These are phyloP conservation scores for Nebria salina DNA, from an alignment of 2,888 invertebrate species.

Conservation along the genomic window DNA sequence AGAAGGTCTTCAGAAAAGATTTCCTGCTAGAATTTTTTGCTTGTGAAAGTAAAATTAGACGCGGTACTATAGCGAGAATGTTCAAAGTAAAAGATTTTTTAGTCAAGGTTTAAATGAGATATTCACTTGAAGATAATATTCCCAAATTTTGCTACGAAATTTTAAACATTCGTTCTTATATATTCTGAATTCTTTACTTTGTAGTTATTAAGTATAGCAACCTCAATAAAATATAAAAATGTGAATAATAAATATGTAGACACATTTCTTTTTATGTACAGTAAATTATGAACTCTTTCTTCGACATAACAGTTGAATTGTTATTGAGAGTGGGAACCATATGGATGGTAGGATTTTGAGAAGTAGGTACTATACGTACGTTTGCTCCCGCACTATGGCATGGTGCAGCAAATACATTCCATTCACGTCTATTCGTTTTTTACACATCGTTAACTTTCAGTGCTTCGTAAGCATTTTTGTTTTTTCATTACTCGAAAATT, in stretches of 20 bases:
- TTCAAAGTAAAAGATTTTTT: conserved; percentile 14
- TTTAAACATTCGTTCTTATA: too few relatives aligned
- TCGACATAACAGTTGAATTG: neutral
- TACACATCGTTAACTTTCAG: conserved; percentile 40
- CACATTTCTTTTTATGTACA: neutral
- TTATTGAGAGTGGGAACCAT: neutral
- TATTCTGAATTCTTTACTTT: neutral
- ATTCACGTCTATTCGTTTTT: conserved; percentile 43
- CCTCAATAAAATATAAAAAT: too few relatives aligned
- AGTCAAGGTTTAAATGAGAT: neutral
- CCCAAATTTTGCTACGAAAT: too few relatives aligned
- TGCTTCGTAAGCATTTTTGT: conserved; percentile 17
- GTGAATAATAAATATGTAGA: neutral
- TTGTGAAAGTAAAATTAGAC: neutral
- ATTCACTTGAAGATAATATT: neutral
- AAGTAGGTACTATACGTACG: too few relatives aligned
- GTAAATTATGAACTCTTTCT: neutral
- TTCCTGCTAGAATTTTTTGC: conserved; percentile 30
- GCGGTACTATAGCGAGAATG: conserved; percentile 21
- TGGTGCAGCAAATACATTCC: conserved; percentile 27
- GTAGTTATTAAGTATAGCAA: neutral
- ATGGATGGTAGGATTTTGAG: neutral
- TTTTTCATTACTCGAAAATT: neutral
- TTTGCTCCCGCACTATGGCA: too few relatives aligned
- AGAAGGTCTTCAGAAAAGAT: conserved; percentile 33